A percentile compares a stretch with the other conserved stretches of the same genome.
These are phyloP conservation scores for Scarus forsteni DNA, from an alignment of 2,797 vertebrate genomes.

Conservation along the genomic window DNA sequence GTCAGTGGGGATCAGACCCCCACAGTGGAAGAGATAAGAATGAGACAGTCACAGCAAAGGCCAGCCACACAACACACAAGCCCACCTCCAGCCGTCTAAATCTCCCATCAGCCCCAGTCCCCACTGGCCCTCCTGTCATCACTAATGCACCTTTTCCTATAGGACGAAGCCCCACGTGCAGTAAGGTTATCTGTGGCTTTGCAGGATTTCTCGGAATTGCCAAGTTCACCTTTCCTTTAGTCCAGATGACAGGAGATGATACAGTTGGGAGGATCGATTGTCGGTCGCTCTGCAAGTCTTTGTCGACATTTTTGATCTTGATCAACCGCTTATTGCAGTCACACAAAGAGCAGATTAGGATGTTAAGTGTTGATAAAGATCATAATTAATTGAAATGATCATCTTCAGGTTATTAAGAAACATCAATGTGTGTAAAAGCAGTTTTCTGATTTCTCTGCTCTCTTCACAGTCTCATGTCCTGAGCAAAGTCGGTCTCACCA, in stretches of 20 bases:
- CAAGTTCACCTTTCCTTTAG: constrained; percentile 87
- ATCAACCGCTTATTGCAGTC: constrained; percentile 29
- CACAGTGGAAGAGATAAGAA: constrained; percentile 81
- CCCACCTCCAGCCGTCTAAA: constrained; percentile 79
- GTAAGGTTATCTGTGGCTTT: constrained; percentile 85
- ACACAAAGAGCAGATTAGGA: constrained; percentile 30
- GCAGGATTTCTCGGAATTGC: constrained; percentile 84
- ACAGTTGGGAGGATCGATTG: constrained; percentile 79
- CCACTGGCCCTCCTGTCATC: constrained; percentile 84
- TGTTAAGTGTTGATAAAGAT: background rate
- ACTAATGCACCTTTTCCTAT: constrained; percentile 85
- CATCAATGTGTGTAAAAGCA: background rate
- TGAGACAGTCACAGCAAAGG: constrained; percentile 83
- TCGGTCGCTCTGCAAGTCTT: constrained; percentile 55
- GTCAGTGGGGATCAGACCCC: constrained; percentile 66
- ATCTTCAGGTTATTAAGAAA: constrained; percentile 1
- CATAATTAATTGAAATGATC: background rate
- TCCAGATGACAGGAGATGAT: constrained; percentile 85
- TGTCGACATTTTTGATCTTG: constrained; percentile 54
- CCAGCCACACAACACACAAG: constrained; percentile 84
- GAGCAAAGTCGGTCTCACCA: too few species aligned
- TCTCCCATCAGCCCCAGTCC: constrained; percentile 77
- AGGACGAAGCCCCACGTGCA: constrained; percentile 78
- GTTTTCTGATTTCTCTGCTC: too few species aligned
- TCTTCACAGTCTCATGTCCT: too few species aligned